Conservation (phyloP, 2,113 vertebrate species). For the Mesoclemmys tuberculata region DNA sequence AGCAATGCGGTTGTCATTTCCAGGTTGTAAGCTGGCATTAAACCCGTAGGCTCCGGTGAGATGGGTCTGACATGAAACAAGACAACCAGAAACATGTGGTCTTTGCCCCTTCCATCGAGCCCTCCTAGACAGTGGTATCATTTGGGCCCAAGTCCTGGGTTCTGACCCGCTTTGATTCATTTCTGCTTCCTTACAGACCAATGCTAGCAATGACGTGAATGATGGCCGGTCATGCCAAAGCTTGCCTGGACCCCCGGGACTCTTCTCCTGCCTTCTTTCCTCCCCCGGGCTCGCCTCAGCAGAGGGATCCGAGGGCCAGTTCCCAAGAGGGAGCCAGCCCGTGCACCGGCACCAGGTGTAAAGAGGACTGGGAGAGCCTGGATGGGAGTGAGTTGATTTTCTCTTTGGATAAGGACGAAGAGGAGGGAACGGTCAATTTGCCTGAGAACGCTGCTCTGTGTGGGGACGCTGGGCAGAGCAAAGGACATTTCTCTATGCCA, state of each 20-base stretch:
- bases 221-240: conserved; percentile 78
- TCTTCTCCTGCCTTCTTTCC: conserved; percentile 8
- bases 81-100: too few species aligned
- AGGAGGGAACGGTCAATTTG: conserved; percentile 26
- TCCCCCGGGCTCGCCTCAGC: neutral
- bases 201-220: conserved; percentile 46
- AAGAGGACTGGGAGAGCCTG: conserved; percentile 75
- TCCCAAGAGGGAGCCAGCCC: conserved; percentile 81
- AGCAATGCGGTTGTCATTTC: too few species aligned
- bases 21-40: too few species aligned
- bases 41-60: too few species aligned
- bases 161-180: neutral
- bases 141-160: neutral
- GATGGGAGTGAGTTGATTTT: conserved; percentile 78
- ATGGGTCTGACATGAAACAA: too few species aligned
- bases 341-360: conserved; percentile 67
- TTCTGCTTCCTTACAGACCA: neutral
- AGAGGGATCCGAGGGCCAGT: neutral
- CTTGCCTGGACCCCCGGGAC: neutral
- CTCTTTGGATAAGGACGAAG: conserved; percentile 71
- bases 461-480: neutral
- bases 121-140: too few species aligned
- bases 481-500: conserved; percentile 61
- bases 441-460: neutral
- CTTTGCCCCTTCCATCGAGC: too few species aligned